These are phyloP conservation scores for Tinamus major DNA, from an alignment of 2,797 vertebrate species.

Conservation along the genomic window DNA sequence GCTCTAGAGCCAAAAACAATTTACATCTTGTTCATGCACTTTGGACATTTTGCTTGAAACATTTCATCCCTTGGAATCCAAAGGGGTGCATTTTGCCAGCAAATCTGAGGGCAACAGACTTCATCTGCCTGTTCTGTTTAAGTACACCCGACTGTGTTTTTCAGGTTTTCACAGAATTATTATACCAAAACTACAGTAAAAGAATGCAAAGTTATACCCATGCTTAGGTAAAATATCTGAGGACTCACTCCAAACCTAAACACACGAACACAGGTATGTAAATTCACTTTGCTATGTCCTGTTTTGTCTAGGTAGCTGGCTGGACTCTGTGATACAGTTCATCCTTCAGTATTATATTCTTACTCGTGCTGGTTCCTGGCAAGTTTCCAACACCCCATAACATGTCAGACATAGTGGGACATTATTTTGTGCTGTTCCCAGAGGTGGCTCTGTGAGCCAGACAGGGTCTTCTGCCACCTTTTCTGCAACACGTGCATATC, in stretches of 20 bases:
- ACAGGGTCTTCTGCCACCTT: constrained; percentile 20
- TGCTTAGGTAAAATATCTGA: neutral
- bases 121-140: neutral
- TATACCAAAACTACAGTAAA: constrained; percentile 6
- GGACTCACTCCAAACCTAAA: neutral
- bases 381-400: neutral
- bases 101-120: neutral
- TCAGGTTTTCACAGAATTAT: neutral
- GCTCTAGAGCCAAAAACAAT: constrained; percentile 20
- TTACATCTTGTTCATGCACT: constrained; percentile 31
- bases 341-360: neutral
- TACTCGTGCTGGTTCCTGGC: neutral
- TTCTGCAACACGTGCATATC: constrained; percentile 40
- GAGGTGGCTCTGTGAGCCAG: constrained; percentile 25
- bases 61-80: neutral
- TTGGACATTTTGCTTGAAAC: neutral
- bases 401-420: neutral
- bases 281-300: neutral
- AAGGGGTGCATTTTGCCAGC: neutral
- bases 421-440: constrained; percentile 54
- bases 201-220: neutral
- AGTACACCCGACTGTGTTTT: neutral
- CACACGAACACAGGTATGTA: neutral
- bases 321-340: neutral
- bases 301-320: neutral